Evolutionary conservation across 2,888 invertebrate genomes (phyloP), one percentile per base, ranked within the genome.

Genomic region (Epinotia demarniana): DNA sequence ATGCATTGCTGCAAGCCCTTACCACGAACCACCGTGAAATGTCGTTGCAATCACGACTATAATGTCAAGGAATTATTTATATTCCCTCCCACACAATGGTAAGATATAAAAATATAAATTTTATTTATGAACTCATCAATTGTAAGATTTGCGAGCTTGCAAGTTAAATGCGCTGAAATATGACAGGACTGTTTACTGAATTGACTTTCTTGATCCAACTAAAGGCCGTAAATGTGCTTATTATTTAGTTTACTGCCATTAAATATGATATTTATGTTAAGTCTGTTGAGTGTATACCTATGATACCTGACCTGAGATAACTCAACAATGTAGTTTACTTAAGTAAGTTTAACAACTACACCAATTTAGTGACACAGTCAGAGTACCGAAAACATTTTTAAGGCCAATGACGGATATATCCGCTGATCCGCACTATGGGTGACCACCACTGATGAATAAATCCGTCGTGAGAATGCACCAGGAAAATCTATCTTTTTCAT

Each of bases 1-100:
- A 86, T 91, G 83, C 83, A 81, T 84, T 90, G 92, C 92, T 89
- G 90, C 80, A 82, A 86, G 87, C 90, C 91, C 92, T 90, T 90
- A 91, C 92, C 86, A 90, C 83, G 83, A 69, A 69, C 79, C 79
- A 80, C 80, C 83, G 78, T 78, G 82, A 83, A 82, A 82, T 82
- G 81, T 81, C 81, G 82, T 81, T 81, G 79, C 78, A 81, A 81
- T 82, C 81, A 80, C 83, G 80, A 80, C 82, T 84, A 62, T 87
- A 87, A 87, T 86, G 85, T 83, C 87, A 86, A 82, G 79, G 82
- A 72, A 70, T 69, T 69, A 71, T 67, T 68, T 61, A 66, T 67
- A 67, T 39, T 55, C 72, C 66, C 61, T 43, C 46, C 55, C 55
- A 75, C 82, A 81, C 77, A 80, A 80, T 81, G 73, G 81, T 82